Evolutionary conservation across 2,888 invertebrate species (phyloP).

Genomic region (Merodon equestris): DNA sequence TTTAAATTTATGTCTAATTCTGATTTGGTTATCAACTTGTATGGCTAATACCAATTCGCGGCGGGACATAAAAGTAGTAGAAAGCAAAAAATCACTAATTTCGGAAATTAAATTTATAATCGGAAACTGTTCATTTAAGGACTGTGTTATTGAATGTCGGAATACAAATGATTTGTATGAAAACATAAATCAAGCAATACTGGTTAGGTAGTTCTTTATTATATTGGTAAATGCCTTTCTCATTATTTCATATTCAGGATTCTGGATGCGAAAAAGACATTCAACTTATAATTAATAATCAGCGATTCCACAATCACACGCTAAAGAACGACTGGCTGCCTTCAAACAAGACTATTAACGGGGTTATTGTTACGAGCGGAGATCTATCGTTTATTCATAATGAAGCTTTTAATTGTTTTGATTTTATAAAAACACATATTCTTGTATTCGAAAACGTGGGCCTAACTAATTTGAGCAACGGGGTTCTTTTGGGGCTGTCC

Average conservation of each 20-base stretch:
- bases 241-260: slow-evolving; percentile 48
- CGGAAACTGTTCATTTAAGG: slow-evolving; percentile 50
- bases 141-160: slow-evolving; percentile 64
- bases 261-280: slow-evolving; percentile 61
- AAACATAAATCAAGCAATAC: slow-evolving; percentile 38
- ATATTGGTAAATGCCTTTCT: neutral
- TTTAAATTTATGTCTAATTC: slow-evolving; percentile 10
- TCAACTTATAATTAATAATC: slow-evolving; percentile 64
- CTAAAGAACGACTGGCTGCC: slow-evolving; percentile 69
- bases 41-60: neutral
- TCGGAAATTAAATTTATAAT: neutral
- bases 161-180: slow-evolving; percentile 49
- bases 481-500: slow-evolving; percentile 73
- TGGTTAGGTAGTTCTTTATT: slow-evolving; percentile 60
- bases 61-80: neutral
- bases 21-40: slow-evolving; percentile 18
- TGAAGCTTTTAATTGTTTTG: slow-evolving; percentile 72
- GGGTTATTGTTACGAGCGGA: slow-evolving; percentile 70
- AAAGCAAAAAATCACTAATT: neutral
- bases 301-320: slow-evolving; percentile 58
- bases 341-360: slow-evolving; percentile 58
- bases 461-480: slow-evolving; percentile 69
- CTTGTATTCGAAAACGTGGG: slow-evolving; percentile 69
- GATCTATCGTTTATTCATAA: slow-evolving; percentile 69
- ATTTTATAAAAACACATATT: slow-evolving; percentile 71